A percentile compares a stretch with the other conserved stretches of the same genome.
Conservation (phyloP, 2,888 invertebrate species). For the Colostygia pectinataria region DNA sequence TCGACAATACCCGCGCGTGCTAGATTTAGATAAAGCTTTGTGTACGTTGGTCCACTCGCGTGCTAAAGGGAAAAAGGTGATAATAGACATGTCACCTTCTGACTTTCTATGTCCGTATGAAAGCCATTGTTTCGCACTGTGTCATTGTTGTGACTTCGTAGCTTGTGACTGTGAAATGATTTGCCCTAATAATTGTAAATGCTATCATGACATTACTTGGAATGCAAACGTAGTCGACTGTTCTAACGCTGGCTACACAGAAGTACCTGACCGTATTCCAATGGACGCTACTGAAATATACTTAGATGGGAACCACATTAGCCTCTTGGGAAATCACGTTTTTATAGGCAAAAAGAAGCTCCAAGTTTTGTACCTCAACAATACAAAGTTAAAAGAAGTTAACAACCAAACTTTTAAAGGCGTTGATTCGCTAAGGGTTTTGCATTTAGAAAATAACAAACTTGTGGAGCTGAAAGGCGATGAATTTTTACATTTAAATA, state of each 20-base stretch:
- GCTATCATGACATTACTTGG: constrained; percentile 94
- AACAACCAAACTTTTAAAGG: constrained; percentile 93
- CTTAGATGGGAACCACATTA: constrained; percentile 91
- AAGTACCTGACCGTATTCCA: constrained; percentile 90
- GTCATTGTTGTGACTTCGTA: constrained; percentile 94
- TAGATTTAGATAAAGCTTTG: constrained; percentile 90
- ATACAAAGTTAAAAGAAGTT: constrained; percentile 88
- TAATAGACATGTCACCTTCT: constrained; percentile 87
- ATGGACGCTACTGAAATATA: constrained; percentile 95
- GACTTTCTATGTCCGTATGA: constrained; percentile 92
- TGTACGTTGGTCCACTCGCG: constrained; percentile 88
- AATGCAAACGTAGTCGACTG: constrained; percentile 93
- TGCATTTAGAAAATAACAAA: constrained; percentile 91
- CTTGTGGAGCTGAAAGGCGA: constrained; percentile 88
- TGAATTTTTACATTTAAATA: constrained; percentile 90
- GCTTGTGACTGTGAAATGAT: constrained; percentile 96
- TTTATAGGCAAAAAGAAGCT: constrained; percentile 93
- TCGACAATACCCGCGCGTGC: constrained; percentile 89
- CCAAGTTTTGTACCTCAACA: constrained; percentile 89
- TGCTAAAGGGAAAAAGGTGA: constrained; percentile 87
- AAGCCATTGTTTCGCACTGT: constrained; percentile 92
- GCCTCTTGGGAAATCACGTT: constrained; percentile 90
- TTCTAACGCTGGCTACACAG: constrained; percentile 87
- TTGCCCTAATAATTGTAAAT: constrained; percentile 92
- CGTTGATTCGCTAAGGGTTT: constrained; percentile 86